Evolutionary conservation across 2,113 vertebrate species (phyloP), one percentile per base, ranked within the genome.

Genomic region (Camelus dromedarius): DNA sequence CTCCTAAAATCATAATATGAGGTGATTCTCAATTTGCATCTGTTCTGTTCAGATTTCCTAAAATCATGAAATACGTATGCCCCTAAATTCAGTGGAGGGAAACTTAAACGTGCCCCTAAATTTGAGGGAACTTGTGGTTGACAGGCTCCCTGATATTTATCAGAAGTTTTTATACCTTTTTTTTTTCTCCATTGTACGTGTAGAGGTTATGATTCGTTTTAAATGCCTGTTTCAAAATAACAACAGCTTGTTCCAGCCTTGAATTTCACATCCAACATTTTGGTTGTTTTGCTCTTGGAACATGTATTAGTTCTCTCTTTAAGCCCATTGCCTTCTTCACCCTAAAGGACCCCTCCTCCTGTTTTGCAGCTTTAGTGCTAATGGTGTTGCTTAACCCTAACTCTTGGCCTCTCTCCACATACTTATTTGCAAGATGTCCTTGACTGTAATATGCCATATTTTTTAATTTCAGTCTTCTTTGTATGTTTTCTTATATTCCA

Each of bases 341-440:
- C 46, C 67, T 20, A 22, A 30, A 73, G 93, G 76, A 72, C 1
- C n/a, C 86, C 77, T 46, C 14, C 54, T 7, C 81, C 35, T 24
- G 5, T 46, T 60, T n/a, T 80, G 38, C 18, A 83, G 93, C 52
- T 38, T 60, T 38, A 22, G 19, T 20, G 56, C 48, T 94, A 4
- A 75, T 26, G 15, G 58, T 81, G 56, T 89, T 95, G 87, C 79
- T 92, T 58, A 86, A 83, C 91, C 35, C 7, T 64, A 70, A 32
- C 62, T 76, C 76, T 86, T 97, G 94, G 87, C 79, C 7, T 82
- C 84, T 82, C 70, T 46, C 76, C 72, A 64, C n/a, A 9, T 76
- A 5, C 58, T n/a, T 84, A 56, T 95, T 60, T 48, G 24, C 69
- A 96, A 87, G 93, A 87, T 86, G n/a, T 79, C 75, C 95, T 94